phyloP scores from a whole-genome alignment of 2,113 vertebrate species.

The Chinchilla lanigera region DNA sequence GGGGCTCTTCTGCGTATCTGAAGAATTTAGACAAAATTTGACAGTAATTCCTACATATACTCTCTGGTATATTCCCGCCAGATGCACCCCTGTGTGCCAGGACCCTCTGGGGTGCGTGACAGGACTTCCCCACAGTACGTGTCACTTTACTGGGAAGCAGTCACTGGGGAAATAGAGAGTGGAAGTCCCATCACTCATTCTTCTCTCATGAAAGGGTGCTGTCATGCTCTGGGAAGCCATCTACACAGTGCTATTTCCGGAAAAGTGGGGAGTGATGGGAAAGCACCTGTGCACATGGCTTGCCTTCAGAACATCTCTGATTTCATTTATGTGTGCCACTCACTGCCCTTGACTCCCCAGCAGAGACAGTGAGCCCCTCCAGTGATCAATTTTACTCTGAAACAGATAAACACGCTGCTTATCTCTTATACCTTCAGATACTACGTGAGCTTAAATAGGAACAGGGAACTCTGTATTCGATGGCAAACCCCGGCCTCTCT shows the following conservation, averaged over 20 bases:
- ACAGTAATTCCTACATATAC: background rate
- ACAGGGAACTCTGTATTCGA: accelerated
- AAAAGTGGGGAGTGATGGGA: background rate
- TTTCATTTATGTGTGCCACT: background rate
- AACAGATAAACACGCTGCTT: background rate
- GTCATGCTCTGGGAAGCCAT: background rate
- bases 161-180: background rate
- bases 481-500: background rate
- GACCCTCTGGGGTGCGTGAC: background rate
- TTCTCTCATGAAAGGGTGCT: background rate
- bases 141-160: background rate
- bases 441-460: background rate
- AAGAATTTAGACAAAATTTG: background rate
- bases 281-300: background rate
- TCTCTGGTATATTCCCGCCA: background rate
- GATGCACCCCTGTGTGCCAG: background rate
- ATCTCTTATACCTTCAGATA: background rate
- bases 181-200: background rate
- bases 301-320: background rate
- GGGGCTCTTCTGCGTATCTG: background rate
- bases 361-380: background rate
- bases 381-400: background rate
- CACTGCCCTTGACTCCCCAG: background rate
- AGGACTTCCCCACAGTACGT: background rate
- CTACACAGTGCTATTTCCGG: background rate